Evolutionary conservation across 2,797 vertebrate species (phyloP), one percentile per base, ranked within the genome.

Genomic region (Sus cebifrons): DNA sequence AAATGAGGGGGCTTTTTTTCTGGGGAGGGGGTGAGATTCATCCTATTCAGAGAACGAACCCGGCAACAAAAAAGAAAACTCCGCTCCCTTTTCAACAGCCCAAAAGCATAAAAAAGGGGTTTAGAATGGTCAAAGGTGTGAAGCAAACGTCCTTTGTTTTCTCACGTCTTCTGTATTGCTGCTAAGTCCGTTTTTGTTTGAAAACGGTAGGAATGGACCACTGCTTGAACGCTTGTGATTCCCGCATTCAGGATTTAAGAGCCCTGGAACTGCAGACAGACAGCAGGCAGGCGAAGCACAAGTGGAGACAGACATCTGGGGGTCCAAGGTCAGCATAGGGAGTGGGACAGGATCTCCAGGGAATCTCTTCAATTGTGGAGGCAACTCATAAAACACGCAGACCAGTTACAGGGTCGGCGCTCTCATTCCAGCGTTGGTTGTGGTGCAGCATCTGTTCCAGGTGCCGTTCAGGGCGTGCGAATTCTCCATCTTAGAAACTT

Each of bases 61-160:
- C 13, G 65, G 95, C 77, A 64, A 68, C 25, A 64, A 89, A 94
- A 90, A 85, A 62, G 13, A 60, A 73, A 85, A 74, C 16, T 1
- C n/a, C 17, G 32, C 23, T 56, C 58, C 60, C 15, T 40, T 58
- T 86, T 60, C 86, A 79, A 65, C 40, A 20, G 18, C 75, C 92
- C 78, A 77, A 27, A 74, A 89, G 3, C 27, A 12, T 3, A 29
- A 56, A 32, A 74, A 78, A 49, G 10, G 9, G 10, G 12, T 14
- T 71, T 18, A 36, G 18, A 20, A 12, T 78, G 88, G 92, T 85
- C 85, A 68, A 65, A 89, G 32, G 32, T 23, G n/a, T 44, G 52
- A 32, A 86, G 75, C 68, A 70, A n/a, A n/a, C 18, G 67, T 86
- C 60, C 16, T 67, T 32, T 62, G 54, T 29, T 88, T 85, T 27